phyloP scores from a whole-genome alignment of 2,113 vertebrate species.

The Phylloscopus whistleri region DNA sequence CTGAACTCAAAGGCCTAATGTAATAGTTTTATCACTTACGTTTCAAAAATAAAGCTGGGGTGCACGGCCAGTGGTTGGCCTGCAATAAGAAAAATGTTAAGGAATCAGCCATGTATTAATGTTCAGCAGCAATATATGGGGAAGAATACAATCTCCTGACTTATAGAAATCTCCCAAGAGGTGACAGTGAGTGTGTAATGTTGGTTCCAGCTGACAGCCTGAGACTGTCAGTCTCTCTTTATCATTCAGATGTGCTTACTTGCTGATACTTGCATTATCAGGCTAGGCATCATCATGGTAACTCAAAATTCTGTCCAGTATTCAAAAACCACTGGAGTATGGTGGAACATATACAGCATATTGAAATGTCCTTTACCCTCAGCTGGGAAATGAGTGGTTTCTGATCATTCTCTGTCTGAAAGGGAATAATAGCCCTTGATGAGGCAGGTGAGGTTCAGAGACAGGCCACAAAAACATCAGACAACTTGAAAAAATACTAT shows the following conservation, averaged over 20 bases:
- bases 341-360: background rate
- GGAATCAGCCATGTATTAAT: background rate
- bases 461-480: background rate
- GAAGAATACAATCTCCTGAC: background rate
- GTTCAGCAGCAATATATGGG: background rate
- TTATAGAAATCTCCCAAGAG: background rate
- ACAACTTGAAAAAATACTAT: background rate
- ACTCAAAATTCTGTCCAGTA: background rate
- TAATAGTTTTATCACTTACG: background rate
- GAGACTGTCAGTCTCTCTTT: background rate
- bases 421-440: background rate
- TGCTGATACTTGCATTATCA: background rate
- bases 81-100: background rate
- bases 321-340: background rate
- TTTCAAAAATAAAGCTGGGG: background rate
- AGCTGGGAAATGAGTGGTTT: background rate
- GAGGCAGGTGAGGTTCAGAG: background rate
- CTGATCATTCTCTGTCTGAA: background rate
- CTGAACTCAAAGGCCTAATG: background rate
- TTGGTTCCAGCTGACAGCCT: background rate
- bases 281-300: background rate
- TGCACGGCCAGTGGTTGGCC: background rate
- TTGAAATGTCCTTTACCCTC: background rate
- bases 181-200: background rate
- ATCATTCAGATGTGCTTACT: background rate